Evolutionary conservation across 2,113 vertebrate species (phyloP).

Genomic region (Plecturocebus donacophilus): DNA sequence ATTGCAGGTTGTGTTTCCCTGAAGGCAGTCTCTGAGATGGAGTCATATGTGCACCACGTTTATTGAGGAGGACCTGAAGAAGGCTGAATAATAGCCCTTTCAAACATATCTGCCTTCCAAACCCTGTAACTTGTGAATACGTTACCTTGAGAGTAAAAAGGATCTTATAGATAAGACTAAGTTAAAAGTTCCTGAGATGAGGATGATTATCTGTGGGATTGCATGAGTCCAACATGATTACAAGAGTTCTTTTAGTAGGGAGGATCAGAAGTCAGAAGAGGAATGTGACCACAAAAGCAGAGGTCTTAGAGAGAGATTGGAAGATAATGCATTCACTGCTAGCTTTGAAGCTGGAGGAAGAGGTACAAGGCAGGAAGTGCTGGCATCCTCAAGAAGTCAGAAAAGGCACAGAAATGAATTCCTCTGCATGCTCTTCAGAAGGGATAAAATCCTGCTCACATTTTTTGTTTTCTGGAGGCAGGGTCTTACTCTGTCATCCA

Average conservation of each 20-base stretch:
- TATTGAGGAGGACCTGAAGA: background rate
- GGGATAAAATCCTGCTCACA: too few relatives aligned
- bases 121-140: background rate
- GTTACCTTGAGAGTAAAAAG: background rate
- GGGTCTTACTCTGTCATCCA: too few relatives aligned
- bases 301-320: background rate
- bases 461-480: too few relatives aligned
- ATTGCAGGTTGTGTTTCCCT: background rate
- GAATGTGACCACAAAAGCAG: background rate
- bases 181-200: background rate
- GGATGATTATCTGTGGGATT: background rate
- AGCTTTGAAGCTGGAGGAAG: background rate
- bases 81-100: background rate
- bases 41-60: background rate
- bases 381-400: background rate
- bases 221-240: background rate
- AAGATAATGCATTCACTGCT: background rate
- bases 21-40: background rate
- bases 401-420: background rate
- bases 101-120: background rate
- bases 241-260: background rate
- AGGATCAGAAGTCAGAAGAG: background rate
- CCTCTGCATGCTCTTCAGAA: background rate
- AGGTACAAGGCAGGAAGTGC: background rate
- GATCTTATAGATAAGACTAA: background rate